Percentiles rank a stretch among this genome's conserved stretches.
Conservation (phyloP, 2,113 vertebrate species). For the Empidonax alnorum region DNA sequence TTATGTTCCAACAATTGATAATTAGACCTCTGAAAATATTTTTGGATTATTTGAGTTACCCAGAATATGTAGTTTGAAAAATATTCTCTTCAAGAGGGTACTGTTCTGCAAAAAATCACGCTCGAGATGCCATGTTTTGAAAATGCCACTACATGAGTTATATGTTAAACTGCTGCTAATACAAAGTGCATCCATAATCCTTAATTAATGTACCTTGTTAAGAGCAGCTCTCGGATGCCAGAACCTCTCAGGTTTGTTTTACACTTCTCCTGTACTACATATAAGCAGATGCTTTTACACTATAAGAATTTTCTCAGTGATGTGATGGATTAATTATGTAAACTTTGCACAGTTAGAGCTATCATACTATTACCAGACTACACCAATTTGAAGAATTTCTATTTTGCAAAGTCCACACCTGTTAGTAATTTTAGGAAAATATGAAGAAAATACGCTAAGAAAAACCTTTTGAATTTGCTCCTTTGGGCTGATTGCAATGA, state of each 20-base stretch:
- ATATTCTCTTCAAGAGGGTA: constrained; percentile 23
- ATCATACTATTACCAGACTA: background rate
- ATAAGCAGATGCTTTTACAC: background rate
- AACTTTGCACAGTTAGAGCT: background rate
- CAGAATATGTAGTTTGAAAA: background rate
- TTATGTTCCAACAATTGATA: background rate
- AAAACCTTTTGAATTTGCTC: background rate
- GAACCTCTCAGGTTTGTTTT: constrained; percentile 11
- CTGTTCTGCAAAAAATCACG: constrained; percentile 3
- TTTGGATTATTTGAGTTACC: background rate
- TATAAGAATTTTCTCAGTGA: background rate
- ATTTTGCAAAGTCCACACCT: background rate
- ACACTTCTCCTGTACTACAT: background rate
- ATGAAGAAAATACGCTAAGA: background rate
- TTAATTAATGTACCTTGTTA: constrained; percentile 35
- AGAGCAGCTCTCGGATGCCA: background rate
- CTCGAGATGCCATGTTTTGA: background rate
- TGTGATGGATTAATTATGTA: background rate
- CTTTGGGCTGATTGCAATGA: background rate
- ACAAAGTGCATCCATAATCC: background rate
- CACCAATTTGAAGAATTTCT: background rate
- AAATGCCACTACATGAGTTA: background rate
- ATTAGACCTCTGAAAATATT: background rate
- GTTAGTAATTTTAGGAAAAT: background rate
- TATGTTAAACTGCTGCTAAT: background rate